Base-by-base conservation (phyloP, 1,140 invertebrate species). In the Trichonephila inaurata region DNA sequence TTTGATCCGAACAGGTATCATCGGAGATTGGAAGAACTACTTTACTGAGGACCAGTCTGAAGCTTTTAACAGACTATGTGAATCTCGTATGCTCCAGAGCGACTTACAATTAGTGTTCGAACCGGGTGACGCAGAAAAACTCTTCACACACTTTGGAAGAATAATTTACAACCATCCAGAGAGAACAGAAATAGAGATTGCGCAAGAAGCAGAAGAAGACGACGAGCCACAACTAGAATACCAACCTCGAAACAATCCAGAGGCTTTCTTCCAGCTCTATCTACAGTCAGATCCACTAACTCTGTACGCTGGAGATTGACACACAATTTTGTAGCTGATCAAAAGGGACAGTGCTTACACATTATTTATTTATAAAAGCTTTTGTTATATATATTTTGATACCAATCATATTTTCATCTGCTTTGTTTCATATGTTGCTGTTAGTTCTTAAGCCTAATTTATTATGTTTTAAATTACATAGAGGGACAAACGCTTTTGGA, bases 21-120 rank as follows among this genome's bases (percentile, higher is more conserved):
- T 98, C 51, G 98, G 98, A 0, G 98, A 98, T 95, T 98, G 98
- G 97, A 97, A 97, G 94, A 98, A 98, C 95, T 96, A 98, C 94
- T 98, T 98, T 97, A 96, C 97, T 8, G 95, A 64, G 1, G 96
- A 97, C 94, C 95, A 97, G 94, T 95, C 96, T 40, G 94, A 96
- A 44, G 96, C 96, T 94, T 98, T 98, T 95, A 97, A 99, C 95
- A 95, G 97, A 58, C 18, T 94, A 6, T 95, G 94, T 28, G 33
- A 88, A n/a, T 33, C 60, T 51, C 64, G 24, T 10, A 61, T 94
- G 40, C 19, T 14, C 14, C 61, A 58, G 8, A 72, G 87, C n/a
- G 92, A 92, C 16, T 60, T 94, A 4, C 85, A 61, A 24, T 21
- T 94, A 0, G 91, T 87, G 18, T 93, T 91, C 58, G 94, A 94